These are phyloP conservation scores for Zaprionus gabonicus DNA, from an alignment of 1,140 invertebrate genomes.

Conservation along the genomic window DNA sequence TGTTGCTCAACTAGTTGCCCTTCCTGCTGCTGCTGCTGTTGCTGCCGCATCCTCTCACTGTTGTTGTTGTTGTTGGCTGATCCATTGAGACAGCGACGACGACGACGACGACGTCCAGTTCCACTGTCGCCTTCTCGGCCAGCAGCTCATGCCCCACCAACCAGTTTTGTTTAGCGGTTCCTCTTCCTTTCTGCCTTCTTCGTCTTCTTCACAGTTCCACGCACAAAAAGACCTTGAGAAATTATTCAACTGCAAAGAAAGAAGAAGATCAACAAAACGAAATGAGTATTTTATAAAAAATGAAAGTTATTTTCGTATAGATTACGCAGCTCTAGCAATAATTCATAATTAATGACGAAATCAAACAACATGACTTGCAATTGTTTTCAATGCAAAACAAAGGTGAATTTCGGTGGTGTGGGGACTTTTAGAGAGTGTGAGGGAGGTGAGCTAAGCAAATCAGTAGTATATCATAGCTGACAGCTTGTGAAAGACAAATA, in stretches of 20 bases:
- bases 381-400: conserved; percentile 17
- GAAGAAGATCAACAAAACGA: conserved; percentile 41
- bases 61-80: conserved; percentile 17
- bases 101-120: conserved; percentile 51
- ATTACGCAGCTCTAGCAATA: conserved; percentile 9
- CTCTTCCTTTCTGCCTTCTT: not conserved
- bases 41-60: conserved; percentile 52
- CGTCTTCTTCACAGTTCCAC: conserved; percentile 16
- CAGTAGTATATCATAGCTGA: not conserved
- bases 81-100: conserved; percentile 53
- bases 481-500: conserved; percentile 1
- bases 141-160: conserved; percentile 26
- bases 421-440: not conserved
- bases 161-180: conserved; percentile 20
- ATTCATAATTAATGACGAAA: conserved; percentile 13
- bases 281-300: conserved; percentile 36
- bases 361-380: conserved; percentile 30
- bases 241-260: conserved; percentile 65
- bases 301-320: conserved; percentile 37
- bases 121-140: conserved; percentile 21
- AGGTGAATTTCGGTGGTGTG: not conserved
- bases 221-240: conserved; percentile 61
- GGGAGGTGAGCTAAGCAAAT: not conserved
- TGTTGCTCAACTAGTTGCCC: conserved; percentile 53
- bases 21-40: conserved; percentile 32